Percentiles rank a stretch among this genome's conserved stretches.
phyloP scores from a whole-genome alignment of 2,797 vertebrate genomes.

The Sebastes ruberrimus region DNA sequence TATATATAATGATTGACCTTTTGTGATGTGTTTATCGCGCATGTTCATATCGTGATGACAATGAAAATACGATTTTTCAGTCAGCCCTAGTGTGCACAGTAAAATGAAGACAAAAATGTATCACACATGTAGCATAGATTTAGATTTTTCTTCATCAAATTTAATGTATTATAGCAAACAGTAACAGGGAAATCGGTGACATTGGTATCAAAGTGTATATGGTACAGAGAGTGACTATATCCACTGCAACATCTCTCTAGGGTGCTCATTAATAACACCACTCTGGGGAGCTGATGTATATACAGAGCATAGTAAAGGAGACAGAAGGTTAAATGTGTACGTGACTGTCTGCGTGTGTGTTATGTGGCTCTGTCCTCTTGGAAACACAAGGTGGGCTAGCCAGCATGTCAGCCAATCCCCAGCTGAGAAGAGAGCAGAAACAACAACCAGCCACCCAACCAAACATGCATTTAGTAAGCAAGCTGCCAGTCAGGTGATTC shows the following conservation, averaged over 20 bases:
- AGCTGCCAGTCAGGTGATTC: slow-evolving; percentile 56
- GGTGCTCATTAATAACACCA: slow-evolving; percentile 37
- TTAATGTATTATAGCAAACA: background rate
- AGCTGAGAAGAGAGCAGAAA: slow-evolving; percentile 24
- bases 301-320: slow-evolving; percentile 23
- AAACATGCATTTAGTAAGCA: slow-evolving; percentile 32
- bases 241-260: background rate
- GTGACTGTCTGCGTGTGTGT: slow-evolving; percentile 5
- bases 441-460: slow-evolving; percentile 17
- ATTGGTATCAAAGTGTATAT: background rate
- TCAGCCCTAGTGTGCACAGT: background rate
- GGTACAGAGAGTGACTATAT: background rate
- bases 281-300: slow-evolving; percentile 36
- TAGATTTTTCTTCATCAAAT: background rate
- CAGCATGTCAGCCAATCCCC: slow-evolving; percentile 43
- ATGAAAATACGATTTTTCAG: too few relatives aligned
- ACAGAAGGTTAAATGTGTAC: slow-evolving; percentile 38
- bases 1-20: too few relatives aligned
- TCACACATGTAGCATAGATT: background rate
- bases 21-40: too few relatives aligned
- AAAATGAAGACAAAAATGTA: background rate
- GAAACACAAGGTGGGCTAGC: slow-evolving; percentile 58
- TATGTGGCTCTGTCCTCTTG: slow-evolving; percentile 36
- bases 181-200: background rate
- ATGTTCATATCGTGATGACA: too few relatives aligned